A percentile compares a stretch with the other conserved stretches of the same genome.
These are phyloP conservation scores for Malurus alboscapulatus DNA, from an alignment of 2,113 vertebrate species.

Conservation along the genomic window DNA sequence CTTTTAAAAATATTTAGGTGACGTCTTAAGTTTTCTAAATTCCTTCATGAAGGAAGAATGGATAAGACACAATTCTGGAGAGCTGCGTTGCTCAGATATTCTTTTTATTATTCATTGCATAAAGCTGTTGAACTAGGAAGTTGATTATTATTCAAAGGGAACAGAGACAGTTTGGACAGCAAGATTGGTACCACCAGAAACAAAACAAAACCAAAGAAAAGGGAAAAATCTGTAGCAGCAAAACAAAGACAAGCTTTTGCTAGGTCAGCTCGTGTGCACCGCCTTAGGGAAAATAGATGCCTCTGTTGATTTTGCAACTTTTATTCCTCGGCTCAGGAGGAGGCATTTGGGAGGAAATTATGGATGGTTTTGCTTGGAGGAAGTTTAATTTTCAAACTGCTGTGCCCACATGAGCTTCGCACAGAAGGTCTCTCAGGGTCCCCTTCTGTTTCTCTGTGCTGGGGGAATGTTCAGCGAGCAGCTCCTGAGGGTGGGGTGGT, in stretches of 20 bases:
- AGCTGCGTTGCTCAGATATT: constrained; percentile 31
- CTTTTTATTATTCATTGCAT: constrained; percentile 72
- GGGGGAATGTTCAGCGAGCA: neutral
- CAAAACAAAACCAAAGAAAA: constrained; percentile 47
- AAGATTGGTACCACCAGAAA: constrained; percentile 62
- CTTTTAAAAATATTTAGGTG: neutral
- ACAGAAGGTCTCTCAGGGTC: neutral
- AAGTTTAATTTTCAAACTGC: constrained; percentile 12
- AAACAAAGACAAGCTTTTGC: constrained; percentile 65
- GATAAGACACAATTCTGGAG: neutral
- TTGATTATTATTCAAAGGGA: constrained; percentile 74
- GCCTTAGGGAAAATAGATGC: constrained; percentile 8
- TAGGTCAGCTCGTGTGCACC: constrained; percentile 38
- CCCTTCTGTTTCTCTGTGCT: neutral
- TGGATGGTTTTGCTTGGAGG: neutral
- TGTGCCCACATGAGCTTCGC: neutral
- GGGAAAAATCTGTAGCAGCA: constrained; percentile 47
- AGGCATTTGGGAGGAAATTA: constrained; percentile 28
- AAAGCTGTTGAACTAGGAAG: constrained; percentile 69
- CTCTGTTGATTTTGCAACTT: constrained; percentile 17
- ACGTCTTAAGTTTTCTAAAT: constrained; percentile 8
- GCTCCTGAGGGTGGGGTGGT: neutral
- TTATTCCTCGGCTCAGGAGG: neutral
- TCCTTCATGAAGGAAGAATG: constrained; percentile 24
- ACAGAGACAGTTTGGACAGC: constrained; percentile 69